A percentile compares a stretch with the other conserved stretches of the same genome.
phyloP scores from a whole-genome alignment of 2,888 invertebrate genomes.

The Periphyllus acericola region DNA sequence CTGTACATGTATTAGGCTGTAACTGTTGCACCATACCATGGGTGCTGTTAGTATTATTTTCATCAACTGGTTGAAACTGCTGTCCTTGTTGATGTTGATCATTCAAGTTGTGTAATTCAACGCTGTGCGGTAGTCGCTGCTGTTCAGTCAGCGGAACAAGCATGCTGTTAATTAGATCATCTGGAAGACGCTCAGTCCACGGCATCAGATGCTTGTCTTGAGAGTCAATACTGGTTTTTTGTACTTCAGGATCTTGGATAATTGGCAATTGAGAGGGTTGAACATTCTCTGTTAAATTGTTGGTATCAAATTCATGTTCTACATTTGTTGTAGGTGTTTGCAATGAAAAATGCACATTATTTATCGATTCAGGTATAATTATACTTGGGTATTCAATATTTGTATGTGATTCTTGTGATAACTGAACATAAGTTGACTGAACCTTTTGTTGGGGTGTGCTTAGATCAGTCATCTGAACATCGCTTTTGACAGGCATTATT shows the following conservation, averaged over 20 bases:
- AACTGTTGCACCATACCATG: not conserved
- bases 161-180: not conserved
- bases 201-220: too few relatives aligned
- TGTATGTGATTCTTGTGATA: not conserved
- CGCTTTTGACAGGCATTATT: not conserved
- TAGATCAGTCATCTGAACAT: not conserved
- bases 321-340: not conserved
- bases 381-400: not conserved
- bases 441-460: not conserved
- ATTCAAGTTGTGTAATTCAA: too few relatives aligned
- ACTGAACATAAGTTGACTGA: not conserved
- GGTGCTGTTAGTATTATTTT: too few relatives aligned
- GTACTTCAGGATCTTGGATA: too few relatives aligned
- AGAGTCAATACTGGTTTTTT: not conserved
- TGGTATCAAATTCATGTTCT: not conserved
- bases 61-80: not conserved
- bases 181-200: not conserved
- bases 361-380: not conserved
- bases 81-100: not conserved
- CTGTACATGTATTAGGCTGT: not conserved
- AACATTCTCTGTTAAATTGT: too few relatives aligned
- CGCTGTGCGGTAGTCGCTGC: not conserved
- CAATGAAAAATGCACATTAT: too few relatives aligned
- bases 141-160: not conserved
- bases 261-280: not conserved